These are phyloP conservation scores for Nasonia oneida DNA, from an alignment of 2,888 invertebrate species.

Conservation along the genomic window DNA sequence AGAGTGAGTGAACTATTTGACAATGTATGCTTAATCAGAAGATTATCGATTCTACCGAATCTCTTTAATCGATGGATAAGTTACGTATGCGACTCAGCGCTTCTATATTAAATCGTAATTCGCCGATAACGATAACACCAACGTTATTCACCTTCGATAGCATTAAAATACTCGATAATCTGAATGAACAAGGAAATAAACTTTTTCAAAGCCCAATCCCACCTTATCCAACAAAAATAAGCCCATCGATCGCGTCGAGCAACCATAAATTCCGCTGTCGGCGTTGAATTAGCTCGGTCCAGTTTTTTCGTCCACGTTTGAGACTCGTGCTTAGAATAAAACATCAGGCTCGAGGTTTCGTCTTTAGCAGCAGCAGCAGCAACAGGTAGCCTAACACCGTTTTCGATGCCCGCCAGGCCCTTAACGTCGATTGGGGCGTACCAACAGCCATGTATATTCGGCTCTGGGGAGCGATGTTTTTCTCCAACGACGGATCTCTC, in stretches of 20 bases:
- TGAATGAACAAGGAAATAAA: neutral
- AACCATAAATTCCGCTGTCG: neutral
- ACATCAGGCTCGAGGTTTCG: slow-evolving; percentile 7
- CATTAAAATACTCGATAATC: neutral
- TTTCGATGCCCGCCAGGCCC: slow-evolving; percentile 21
- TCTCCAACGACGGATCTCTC: slow-evolving; percentile 20
- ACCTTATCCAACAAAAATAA: neutral
- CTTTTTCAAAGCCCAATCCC: neutral
- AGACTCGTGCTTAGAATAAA: slow-evolving; percentile 39
- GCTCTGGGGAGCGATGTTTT: slow-evolving; percentile 45
- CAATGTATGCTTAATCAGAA: neutral
- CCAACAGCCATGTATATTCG: slow-evolving; percentile 19
- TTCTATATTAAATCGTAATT: neutral
- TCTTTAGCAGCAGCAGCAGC: neutral
- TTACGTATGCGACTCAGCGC: neutral
- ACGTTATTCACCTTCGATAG: neutral
- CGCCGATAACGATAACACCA: neutral
- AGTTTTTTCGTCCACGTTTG: neutral
- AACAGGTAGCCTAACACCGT: slow-evolving; percentile 44
- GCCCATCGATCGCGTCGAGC: neutral
- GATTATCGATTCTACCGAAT: neutral
- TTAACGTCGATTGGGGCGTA: neutral
- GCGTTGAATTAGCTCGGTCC: neutral
- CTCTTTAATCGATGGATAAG: neutral
- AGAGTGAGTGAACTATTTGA: no score